Conservation (phyloP, 2,113 vertebrate species). For the Atlantisia rogersi region DNA sequence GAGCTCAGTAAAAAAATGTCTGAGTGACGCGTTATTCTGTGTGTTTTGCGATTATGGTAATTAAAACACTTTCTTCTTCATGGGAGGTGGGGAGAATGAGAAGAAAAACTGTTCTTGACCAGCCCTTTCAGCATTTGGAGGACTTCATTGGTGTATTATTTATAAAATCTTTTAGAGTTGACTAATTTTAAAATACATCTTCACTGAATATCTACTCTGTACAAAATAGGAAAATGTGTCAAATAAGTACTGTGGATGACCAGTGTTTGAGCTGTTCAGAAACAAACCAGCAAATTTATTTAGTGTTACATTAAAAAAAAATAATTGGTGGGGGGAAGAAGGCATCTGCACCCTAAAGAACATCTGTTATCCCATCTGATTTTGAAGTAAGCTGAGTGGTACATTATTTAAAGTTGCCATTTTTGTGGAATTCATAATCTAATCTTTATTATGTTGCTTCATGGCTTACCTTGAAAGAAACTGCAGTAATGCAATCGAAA, state of each 20-base stretch:
- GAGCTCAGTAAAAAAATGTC: not conserved
- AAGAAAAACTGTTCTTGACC: not conserved
- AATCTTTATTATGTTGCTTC: constrained; percentile 22
- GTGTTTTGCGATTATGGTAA: not conserved
- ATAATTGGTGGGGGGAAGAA: not conserved
- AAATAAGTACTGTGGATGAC: not conserved
- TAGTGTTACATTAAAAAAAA: not conserved
- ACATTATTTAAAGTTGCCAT: not conserved
- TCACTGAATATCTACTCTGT: not conserved
- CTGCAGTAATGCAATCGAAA: not conserved
- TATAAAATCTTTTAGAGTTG: not conserved
- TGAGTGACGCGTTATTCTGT: not conserved
- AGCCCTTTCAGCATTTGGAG: not conserved
- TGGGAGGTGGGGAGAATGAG: not conserved
- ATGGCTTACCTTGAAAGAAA: constrained; percentile 5
- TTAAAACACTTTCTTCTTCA: not conserved
- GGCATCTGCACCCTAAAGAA: not conserved
- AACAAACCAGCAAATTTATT: not conserved
- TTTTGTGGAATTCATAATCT: constrained; percentile 21
- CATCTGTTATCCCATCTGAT: not conserved
- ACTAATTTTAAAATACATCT: not conserved
- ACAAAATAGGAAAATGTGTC: not conserved
- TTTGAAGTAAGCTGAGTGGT: not conserved
- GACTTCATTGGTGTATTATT: not conserved
- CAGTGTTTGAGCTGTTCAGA: not conserved